These are phyloP conservation scores for Crotophaga sulcirostris DNA, from an alignment of 2,113 vertebrate genomes.

Conservation along the genomic window DNA sequence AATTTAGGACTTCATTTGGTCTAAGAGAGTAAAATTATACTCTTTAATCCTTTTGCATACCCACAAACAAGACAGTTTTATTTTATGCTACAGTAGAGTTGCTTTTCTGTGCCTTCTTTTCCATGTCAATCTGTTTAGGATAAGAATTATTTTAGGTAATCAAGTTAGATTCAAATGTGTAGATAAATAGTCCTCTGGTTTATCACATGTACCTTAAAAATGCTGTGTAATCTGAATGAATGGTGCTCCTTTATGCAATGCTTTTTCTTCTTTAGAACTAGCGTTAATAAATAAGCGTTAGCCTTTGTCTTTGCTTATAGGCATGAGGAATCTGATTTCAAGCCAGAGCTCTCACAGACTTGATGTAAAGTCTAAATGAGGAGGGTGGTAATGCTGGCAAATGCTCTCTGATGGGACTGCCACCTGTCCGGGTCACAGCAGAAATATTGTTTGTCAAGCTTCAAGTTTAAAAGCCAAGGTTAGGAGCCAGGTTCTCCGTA, in stretches of 20 bases:
- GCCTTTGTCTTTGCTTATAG: conserved; percentile 62
- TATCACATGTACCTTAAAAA: conserved; percentile 26
- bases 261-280: conserved; percentile 37
- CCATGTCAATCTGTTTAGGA: neutral
- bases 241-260: neutral
- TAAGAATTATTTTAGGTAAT: conserved; percentile 35
- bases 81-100: neutral
- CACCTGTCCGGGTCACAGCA: conserved; percentile 58
- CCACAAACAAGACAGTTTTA: neutral
- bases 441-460: conserved; percentile 7
- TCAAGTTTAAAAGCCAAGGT: conserved; percentile 36
- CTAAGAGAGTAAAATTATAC: conserved; percentile 68
- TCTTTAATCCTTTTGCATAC: conserved; percentile 33
- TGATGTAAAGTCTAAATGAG: conserved; percentile 70
- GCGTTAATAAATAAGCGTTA: neutral
- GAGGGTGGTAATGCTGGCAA: conserved; percentile 27
- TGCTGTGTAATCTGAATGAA: conserved; percentile 26
- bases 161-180: conserved; percentile 26
- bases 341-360: conserved; percentile 60
- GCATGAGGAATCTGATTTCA: neutral
- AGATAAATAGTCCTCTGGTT: neutral
- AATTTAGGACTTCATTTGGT: conserved; percentile 88
- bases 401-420: conserved; percentile 7
- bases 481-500: conserved; percentile 25
- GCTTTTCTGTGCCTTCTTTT: neutral